A percentile compares a stretch with the other conserved stretches of the same genome.
Evolutionary conservation across 2,888 invertebrate genomes (phyloP).

Genomic region (Taenaris catops): DNA sequence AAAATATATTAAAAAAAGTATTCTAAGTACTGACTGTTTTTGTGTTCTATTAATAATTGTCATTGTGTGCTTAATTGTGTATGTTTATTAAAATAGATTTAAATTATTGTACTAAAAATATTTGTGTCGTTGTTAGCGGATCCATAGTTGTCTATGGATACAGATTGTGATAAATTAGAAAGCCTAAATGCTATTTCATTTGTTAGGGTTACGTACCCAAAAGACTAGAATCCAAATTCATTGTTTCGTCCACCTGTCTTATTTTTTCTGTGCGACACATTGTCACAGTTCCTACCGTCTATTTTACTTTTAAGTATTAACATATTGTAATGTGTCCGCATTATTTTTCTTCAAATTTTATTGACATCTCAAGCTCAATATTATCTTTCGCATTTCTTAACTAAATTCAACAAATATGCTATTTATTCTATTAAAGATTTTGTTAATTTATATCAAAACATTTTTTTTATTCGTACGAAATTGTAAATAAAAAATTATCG

Average conservation of each 20-base stretch:
- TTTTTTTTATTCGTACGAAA: too few relatives aligned
- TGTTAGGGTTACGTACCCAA: slow-evolving; percentile 7
- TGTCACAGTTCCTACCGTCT: not conserved
- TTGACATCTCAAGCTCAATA: too few relatives aligned
- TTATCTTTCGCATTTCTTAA: too few relatives aligned
- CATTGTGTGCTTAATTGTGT: slow-evolving; percentile 7
- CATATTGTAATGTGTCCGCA: too few relatives aligned
- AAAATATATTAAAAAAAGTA: slow-evolving; percentile 89
- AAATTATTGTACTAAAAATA: slow-evolving; percentile 39
- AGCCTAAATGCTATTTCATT: slow-evolving; percentile 55
- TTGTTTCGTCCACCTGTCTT: too few relatives aligned
- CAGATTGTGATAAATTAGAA: slow-evolving; percentile 76
- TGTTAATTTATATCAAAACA: too few relatives aligned
- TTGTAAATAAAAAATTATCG: too few relatives aligned
- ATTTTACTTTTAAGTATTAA: not conserved
- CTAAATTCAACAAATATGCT: too few relatives aligned
- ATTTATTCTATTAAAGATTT: too few relatives aligned
- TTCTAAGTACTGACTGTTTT: slow-evolving; percentile 74
- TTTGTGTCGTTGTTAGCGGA: slow-evolving; percentile 50
- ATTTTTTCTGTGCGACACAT: not conserved
- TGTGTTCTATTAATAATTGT: slow-evolving; percentile 63
- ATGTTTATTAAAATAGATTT: slow-evolving; percentile 26
- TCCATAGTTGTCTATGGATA: slow-evolving; percentile 53
- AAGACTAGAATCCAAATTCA: not conserved
- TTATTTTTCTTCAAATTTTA: too few relatives aligned